phyloP scores from a whole-genome alignment of 2,113 vertebrate genomes.

The Eurypyga helias region DNA sequence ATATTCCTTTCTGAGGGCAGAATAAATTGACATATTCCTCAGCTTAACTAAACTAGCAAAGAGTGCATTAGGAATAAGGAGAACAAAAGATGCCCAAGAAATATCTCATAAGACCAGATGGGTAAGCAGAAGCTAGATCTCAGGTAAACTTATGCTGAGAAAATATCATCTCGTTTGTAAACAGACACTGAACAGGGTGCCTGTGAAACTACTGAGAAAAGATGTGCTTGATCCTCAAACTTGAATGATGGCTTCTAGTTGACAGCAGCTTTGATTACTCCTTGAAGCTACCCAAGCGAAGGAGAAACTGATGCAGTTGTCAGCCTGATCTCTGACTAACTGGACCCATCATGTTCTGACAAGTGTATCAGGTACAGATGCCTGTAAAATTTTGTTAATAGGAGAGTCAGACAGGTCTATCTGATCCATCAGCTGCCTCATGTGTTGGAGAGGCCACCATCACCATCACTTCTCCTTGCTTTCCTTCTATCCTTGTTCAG shows the following conservation, averaged over 20 bases:
- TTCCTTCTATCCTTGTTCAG: not conserved
- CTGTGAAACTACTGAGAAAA: not conserved
- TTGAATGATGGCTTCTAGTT: constrained; percentile 11
- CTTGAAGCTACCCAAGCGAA: not conserved
- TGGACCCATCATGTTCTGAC: not conserved
- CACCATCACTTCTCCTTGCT: not conserved
- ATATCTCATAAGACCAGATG: not conserved
- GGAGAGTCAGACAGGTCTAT: not conserved
- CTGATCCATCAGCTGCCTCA: not conserved
- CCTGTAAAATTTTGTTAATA: not conserved
- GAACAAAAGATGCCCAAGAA: not conserved
- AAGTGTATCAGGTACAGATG: constrained; percentile 43
- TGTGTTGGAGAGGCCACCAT: not conserved
- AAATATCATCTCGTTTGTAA: not conserved
- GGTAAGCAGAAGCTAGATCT: not conserved
- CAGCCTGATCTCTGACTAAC: not conserved
- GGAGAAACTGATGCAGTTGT: not conserved
- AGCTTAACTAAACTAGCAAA: not conserved
- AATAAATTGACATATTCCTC: not conserved
- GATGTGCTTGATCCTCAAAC: not conserved
- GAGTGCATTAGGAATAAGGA: not conserved
- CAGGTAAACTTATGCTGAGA: constrained; percentile 19
- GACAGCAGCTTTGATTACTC: constrained; percentile 25
- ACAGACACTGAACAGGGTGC: not conserved
- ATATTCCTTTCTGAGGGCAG: not conserved